Conservation (phyloP, 2,888 invertebrate genomes). For the Morinoia aosen region DNA sequence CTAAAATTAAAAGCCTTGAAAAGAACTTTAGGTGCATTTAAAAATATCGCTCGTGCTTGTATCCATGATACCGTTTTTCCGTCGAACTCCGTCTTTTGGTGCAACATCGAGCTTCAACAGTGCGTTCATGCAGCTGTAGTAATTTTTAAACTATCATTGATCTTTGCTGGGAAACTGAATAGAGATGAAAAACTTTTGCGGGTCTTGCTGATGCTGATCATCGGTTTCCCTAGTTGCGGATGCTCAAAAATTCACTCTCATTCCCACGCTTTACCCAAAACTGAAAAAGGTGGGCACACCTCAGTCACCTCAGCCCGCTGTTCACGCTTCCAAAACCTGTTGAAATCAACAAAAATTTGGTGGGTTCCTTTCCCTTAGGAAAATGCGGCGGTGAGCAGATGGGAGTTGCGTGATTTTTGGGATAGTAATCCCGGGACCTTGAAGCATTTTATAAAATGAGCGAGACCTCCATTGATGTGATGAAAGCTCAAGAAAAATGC, state of each 20-base stretch:
- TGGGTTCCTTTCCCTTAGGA: neutral
- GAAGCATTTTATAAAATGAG: neutral
- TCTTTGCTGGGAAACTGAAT: neutral
- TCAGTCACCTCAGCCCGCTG: neutral
- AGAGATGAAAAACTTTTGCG: neutral
- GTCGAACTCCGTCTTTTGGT: neutral
- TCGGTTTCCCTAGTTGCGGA: neutral
- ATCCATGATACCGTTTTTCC: neutral
- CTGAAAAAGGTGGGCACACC: neutral
- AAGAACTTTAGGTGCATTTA: too few species aligned
- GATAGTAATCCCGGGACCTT: neutral
- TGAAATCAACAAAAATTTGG: neutral
- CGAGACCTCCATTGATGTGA: neutral
- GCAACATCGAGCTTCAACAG: neutral
- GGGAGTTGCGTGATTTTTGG: neutral
- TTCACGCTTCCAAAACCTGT: neutral
- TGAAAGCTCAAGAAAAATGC: neutral
- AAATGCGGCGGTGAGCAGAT: neutral
- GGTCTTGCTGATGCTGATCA: neutral
- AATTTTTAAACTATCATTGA: neutral
- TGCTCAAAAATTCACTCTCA: neutral
- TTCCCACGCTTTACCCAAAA: neutral
- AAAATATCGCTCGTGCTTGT: neutral
- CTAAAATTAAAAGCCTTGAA: too few species aligned
- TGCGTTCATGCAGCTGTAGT: neutral